Evolutionary conservation across 92 coral and sea anemone genomes (phyloP).

Genomic region (Epizoanthus rinbou): DNA sequence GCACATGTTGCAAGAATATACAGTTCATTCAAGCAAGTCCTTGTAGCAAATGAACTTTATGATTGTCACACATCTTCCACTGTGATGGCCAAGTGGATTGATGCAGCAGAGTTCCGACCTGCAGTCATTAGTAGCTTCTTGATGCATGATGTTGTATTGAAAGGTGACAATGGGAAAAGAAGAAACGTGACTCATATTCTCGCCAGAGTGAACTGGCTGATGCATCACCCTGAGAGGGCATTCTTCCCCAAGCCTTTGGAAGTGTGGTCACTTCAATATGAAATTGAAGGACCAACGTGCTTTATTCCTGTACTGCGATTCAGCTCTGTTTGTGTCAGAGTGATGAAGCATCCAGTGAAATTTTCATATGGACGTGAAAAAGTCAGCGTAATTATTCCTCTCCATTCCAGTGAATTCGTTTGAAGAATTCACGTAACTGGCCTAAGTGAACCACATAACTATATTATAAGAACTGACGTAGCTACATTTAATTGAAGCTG

Average conservation of each 20-base stretch:
- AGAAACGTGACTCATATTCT: constrained; percentile 47
- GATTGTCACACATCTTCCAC: constrained; percentile 48
- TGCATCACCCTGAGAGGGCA: constrained; percentile 33
- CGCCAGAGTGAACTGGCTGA: constrained; percentile 59
- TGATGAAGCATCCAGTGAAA: constrained; percentile 19
- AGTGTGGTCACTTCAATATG: constrained; percentile 50
- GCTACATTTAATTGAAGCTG: too few species aligned
- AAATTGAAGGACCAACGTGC: constrained; percentile 29
- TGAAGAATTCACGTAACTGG: too few species aligned
- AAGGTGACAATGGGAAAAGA: constrained; percentile 23
- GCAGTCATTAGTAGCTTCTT: constrained; percentile 51
- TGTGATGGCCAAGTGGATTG: constrained; percentile 54
- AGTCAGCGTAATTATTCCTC: constrained; percentile 46
- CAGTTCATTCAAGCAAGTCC: constrained; percentile 33
- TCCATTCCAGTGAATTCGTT: neutral
- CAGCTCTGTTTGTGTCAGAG: constrained; percentile 37
- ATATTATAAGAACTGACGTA: too few species aligned
- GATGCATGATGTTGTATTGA: constrained; percentile 32
- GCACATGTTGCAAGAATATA: constrained; percentile 41
- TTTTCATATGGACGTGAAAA: constrained; percentile 28
- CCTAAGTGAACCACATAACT: too few species aligned
- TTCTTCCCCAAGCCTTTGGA: constrained; percentile 48
- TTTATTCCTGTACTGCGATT: constrained; percentile 53
- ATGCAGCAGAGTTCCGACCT: constrained; percentile 44
- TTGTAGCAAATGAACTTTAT: constrained; percentile 28